Percentiles rank a stretch among this genome's conserved stretches.
phyloP scores from a whole-genome alignment of 2,113 vertebrate genomes.

The Engraulis encrasicolus region DNA sequence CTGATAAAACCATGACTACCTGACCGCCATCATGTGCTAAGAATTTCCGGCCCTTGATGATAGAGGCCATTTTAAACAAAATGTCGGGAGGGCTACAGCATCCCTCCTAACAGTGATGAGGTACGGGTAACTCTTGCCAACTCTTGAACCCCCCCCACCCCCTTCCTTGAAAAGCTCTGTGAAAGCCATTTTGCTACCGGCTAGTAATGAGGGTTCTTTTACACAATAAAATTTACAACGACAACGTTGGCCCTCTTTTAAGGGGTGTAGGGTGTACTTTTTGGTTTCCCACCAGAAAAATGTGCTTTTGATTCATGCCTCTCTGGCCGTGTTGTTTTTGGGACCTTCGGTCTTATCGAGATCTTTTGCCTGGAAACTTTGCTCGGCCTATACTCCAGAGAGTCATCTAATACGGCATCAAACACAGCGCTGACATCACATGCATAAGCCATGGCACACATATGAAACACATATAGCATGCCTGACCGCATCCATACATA shows the following conservation, averaged over 20 bases:
- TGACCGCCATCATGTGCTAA: not conserved
- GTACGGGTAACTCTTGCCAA: not conserved
- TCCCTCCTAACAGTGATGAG: not conserved
- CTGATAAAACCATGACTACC: conserved; percentile 25
- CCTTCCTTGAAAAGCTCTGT: conserved; percentile 2
- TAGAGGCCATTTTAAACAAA: not conserved
- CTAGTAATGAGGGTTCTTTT: conserved; percentile 6
- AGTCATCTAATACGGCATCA: not conserved
- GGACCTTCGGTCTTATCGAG: conserved; percentile 19
- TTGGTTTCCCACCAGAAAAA: conserved; percentile 19
- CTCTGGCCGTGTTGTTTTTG: conserved; percentile 15
- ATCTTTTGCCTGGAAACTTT: conserved; percentile 13
- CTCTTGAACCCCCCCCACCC: not conserved
- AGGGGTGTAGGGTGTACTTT: conserved; percentile 19
- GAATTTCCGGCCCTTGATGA: conserved; percentile 2
- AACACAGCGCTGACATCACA: not conserved
- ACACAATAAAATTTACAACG: conserved; percentile 18
- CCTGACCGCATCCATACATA: not conserved
- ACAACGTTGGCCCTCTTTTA: conserved; percentile 5
- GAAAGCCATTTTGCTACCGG: conserved; percentile 16
- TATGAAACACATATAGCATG: not conserved
- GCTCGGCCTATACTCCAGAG: not conserved
- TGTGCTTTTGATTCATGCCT: conserved; percentile 16
- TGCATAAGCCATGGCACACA: not conserved
- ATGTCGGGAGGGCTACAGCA: not conserved